Evolutionary conservation across 2,113 vertebrate genomes (phyloP), one percentile per base, ranked within the genome.

Genomic region (Daubentonia madagascariensis): DNA sequence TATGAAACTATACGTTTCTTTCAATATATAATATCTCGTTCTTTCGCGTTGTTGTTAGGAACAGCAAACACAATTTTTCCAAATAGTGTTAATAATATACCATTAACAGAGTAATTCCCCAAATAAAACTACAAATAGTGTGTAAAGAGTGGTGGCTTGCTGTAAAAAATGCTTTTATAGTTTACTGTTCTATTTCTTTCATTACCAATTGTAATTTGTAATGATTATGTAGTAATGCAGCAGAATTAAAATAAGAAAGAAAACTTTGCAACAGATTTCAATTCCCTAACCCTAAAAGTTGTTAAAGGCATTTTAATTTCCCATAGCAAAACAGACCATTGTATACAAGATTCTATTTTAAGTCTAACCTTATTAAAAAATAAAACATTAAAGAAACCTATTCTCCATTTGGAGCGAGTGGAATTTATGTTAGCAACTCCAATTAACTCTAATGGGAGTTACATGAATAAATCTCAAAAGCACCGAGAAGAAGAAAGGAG

Each of bases 291-390:
- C 94, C 95, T 98, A 97, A 98, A 98, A 96, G 79, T 96, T 97
- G 95, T 98, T 98, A 97, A 96, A 98, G 93, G 86, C 95, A 94
- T 97, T 98, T 97, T 98, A 98, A 97, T 98, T 98, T 98, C 92
- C 83, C 67, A 97, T 92, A 96, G 89, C 87, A 97, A 97, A 97
- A 93, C 85, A 95, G 91, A 96, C 89, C 94, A 97, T 97, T 97
- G 95, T 97, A 95, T 85, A 96, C 61, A 92, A 96, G 67, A 97
- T 94, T 96, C 95, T 98, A 96, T 97, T 97, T 98, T 97, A 97
- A 97, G 89, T 96, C 86, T 97, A 97, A 98, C 96, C 98, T 97
- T 98, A 98, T 97, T 98, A 98, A 98, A 98, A 97, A 98, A 98
- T 97, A 96, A 98, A 98, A 97, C 97, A 97, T 98, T 98, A 97